Evolutionary conservation across 1,140 invertebrate species (phyloP), one percentile per base, ranked within the genome.

Genomic region (Periplaneta americana): DNA sequence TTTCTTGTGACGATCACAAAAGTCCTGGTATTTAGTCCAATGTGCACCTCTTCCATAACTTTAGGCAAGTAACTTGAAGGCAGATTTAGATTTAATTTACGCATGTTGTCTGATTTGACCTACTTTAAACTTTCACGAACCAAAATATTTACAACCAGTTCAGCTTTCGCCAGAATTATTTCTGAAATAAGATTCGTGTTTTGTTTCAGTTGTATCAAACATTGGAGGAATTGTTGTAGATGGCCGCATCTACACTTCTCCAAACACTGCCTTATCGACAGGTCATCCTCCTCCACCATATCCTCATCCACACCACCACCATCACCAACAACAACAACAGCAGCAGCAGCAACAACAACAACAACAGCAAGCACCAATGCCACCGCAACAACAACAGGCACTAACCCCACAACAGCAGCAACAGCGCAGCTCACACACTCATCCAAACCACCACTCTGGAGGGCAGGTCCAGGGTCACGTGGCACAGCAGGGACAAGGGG

Each of bases 141-240:
- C n/a, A n/a, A n/a, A n/a, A n/a, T n/a, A n/a, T n/a, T n/a, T n/a
- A n/a, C n/a, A n/a, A n/a, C n/a, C n/a, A n/a, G n/a, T n/a, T n/a
- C n/a, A n/a, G n/a, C n/a, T n/a, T n/a, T n/a, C n/a, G n/a, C n/a
- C n/a, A n/a, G n/a, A n/a, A n/a, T n/a, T 48, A 48, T 8, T 48
- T 48, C 17, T 6, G 37, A 17, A 15, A 39, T 39, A 39, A 28
- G 22, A 66, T 66, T 28, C n/a, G 22, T 28, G 48, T 66, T n/a
- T 66, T 77, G 9, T 82, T 87, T 80, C 85, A 94, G 93, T 95
- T 36, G 90, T 95, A 82, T 92, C 93, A 39, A 91, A 91, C 22
- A 92, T 95, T 84, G 94, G 94, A 76, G 92, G 92, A 75, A 94
- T 96, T 83, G 92, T 95, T 2, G 94, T 95, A 22, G 94, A 95